A percentile compares a stretch with the other conserved stretches of the same genome.
These are phyloP conservation scores for Molossus molossus DNA, from an alignment of 2,797 vertebrate genomes.

Conservation along the genomic window DNA sequence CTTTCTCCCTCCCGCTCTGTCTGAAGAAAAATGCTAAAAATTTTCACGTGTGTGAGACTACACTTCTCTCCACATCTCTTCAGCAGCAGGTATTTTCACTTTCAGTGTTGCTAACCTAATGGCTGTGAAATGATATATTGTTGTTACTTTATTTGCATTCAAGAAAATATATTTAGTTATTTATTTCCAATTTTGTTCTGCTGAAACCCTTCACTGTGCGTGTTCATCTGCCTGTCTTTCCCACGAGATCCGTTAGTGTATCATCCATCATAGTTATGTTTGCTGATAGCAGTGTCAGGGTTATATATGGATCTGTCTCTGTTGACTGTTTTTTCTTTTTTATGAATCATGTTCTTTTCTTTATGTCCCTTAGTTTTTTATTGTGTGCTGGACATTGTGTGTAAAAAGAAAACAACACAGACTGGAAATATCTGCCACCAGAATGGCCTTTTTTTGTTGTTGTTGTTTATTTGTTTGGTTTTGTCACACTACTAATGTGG, in stretches of 20 bases:
- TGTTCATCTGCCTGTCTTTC: not conserved
- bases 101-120: not conserved
- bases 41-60: not conserved
- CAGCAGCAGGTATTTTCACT: not conserved
- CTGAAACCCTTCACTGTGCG: not conserved
- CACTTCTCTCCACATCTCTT: not conserved
- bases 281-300: not conserved
- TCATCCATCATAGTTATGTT: not conserved
- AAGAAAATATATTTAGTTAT: not conserved
- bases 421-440: not conserved
- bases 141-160: not conserved
- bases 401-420: not conserved
- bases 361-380: not conserved
- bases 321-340: not conserved
- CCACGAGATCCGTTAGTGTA: not conserved
- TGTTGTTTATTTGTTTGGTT: not conserved
- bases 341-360: not conserved
- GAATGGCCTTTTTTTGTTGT: not conserved
- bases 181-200: not conserved
- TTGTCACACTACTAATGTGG: not conserved
- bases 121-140: not conserved
- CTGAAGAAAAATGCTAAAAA: too few species aligned
- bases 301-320: not conserved
- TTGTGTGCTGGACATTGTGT: not conserved
- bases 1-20: too few species aligned